Base-by-base conservation (phyloP, 1,140 invertebrate species). In the Drosophila hydei region DNA sequence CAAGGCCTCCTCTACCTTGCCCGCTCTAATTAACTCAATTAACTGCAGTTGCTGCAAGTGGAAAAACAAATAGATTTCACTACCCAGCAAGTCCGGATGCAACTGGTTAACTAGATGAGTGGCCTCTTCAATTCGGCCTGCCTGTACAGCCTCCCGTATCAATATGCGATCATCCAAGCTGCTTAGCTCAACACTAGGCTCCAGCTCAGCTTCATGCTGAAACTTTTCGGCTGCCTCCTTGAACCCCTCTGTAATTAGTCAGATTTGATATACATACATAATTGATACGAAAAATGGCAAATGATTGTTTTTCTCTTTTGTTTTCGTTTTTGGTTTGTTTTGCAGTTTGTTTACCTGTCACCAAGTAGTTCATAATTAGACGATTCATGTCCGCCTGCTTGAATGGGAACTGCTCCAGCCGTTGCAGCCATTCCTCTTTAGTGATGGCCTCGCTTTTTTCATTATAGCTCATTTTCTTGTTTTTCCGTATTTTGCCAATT, bases 191-290 rank as follows among this genome's bases (percentile, higher is more conserved):
- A 98, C 95, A 2, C 95, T 94, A 7, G 97, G 96, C 47, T 95
- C 95, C 0, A 99, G 94, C 8, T 97, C 97, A 9, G 98, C 97
- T 92, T 99, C 98, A 83, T 96, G 94, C 91, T 98, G 96, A 92
- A 99, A 99, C 92, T 98, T 99, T 87, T 99, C 96, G 0, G 98
- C 98, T 21, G 98, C 98, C 92, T 99, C 98, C 92, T 99, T 99
- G 83, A 99, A 99, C 7, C 98, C 98, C 91, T 99, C 98, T 98
- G 90, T 8, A 64, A 65, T 7, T 16, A 27, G 6, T 27, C 4
- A 3, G 4, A 18, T 25, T 16, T 23, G 38, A 42, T 42, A 42
- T 42, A 30, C 8, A 50, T 30, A 51, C 7, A 51, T 9, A 30
- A 18, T 33, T 1, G 21, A 51, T 30, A 9, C 5, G 18, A 11